Evolutionary conservation across 2,888 invertebrate genomes (phyloP).

Genomic region (Apodemia duryi): DNA sequence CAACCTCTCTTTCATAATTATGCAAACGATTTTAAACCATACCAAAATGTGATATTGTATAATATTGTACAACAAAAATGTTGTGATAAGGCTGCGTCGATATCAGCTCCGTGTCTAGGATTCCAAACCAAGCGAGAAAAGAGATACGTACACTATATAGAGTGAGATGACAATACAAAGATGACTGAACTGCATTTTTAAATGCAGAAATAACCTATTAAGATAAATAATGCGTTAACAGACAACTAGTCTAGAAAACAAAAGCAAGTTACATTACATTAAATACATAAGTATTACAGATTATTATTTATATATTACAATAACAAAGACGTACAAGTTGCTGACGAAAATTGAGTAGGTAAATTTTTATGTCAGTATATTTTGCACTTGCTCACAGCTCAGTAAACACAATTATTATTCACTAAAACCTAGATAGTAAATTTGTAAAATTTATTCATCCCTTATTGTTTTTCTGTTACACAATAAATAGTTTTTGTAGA

Average conservation of each 20-base stretch:
- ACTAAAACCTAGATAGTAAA: too few relatives aligned
- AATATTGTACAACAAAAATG: not conserved
- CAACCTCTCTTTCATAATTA: conserved; percentile 47
- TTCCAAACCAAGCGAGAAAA: conserved; percentile 53
- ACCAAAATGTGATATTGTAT: not conserved
- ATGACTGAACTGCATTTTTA: conserved; percentile 60
- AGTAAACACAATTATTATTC: too few relatives aligned
- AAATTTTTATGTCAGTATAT: too few relatives aligned
- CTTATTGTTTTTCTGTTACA: too few relatives aligned
- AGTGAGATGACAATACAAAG: conserved; percentile 46
- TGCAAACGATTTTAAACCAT: conserved; percentile 19
- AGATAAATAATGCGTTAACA: conserved; percentile 4
- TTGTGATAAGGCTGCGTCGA: conserved; percentile 74
- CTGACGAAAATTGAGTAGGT: too few relatives aligned
- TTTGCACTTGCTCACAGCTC: too few relatives aligned
- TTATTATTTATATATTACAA: not conserved
- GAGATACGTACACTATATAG: conserved; percentile 26
- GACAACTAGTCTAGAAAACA: conserved; percentile 1
- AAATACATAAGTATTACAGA: not conserved
- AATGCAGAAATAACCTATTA: conserved; percentile 11
- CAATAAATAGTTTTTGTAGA: too few relatives aligned
- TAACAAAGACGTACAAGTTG: too few relatives aligned
- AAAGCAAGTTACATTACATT: not conserved
- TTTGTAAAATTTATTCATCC: too few relatives aligned
- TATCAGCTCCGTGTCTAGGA: conserved; percentile 76